A percentile compares a stretch with the other conserved stretches of the same genome.
Conservation (phyloP, 2,888 invertebrate species). For the Synanthedon andrenaeformis region DNA sequence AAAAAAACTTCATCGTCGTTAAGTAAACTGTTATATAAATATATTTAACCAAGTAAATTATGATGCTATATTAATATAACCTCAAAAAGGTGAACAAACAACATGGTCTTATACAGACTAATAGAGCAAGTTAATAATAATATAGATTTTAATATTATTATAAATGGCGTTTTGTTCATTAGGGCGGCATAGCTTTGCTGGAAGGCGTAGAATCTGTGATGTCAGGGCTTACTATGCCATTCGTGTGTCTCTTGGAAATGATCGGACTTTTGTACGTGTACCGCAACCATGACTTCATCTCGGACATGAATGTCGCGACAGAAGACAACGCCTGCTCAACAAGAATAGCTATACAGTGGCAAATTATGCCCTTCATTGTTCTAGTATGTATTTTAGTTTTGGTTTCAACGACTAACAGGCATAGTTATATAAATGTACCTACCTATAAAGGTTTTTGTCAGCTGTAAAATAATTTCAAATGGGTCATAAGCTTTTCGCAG, state of each 20-base stretch:
- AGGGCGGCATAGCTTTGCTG: slow-evolving; percentile 47
- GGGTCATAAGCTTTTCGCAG: no score
- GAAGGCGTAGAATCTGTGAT: slow-evolving; percentile 44
- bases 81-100: no score
- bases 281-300: slow-evolving; percentile 43
- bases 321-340: slow-evolving; percentile 46
- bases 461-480: no score
- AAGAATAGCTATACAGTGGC: slow-evolving; percentile 41
- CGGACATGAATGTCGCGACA: slow-evolving; percentile 48
- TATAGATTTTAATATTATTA: no score
- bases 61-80: no score
- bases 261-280: slow-evolving; percentile 42
- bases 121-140: no score
- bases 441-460: no score
- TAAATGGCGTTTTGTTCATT: background rate
- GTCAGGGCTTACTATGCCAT: slow-evolving; percentile 33
- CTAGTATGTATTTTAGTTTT: slow-evolving; percentile 21
- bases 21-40: no score
- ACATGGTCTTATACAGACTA: no score
- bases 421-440: no score
- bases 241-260: slow-evolving; percentile 39
- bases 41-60: no score
- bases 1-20: no score
- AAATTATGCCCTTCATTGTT: slow-evolving; percentile 36
- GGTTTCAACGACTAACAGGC: background rate